Evolutionary conservation across 2,888 invertebrate species (phyloP).

Genomic region (Cheilosia urbana): DNA sequence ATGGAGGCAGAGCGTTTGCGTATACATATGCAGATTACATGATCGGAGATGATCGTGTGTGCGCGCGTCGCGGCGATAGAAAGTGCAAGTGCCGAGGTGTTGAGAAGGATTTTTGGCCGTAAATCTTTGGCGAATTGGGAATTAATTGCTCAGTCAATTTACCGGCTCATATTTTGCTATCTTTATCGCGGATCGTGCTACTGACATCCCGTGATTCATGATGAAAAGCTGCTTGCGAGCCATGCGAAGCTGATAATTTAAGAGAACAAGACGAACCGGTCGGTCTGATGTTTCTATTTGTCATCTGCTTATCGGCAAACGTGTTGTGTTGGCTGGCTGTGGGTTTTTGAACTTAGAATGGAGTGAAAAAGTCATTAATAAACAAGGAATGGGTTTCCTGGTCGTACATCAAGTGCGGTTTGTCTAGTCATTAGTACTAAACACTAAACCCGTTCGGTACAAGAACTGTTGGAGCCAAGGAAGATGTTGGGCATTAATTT

Average conservation of each 20-base stretch:
- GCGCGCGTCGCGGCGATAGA: conserved; percentile 13
- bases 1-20: conserved; percentile 37
- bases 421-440: conserved; percentile 38
- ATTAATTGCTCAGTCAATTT: conserved; percentile 66
- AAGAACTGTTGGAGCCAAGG: not conserved
- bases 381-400: conserved; percentile 38
- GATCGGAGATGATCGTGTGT: conserved; percentile 35
- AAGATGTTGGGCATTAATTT: not conserved
- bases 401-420: conserved; percentile 22
- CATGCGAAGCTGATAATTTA: conserved; percentile 30
- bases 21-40: conserved; percentile 43
- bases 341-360: conserved; percentile 30
- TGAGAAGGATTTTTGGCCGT: conserved; percentile 60
- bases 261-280: conserved; percentile 28
- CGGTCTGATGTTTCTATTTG: conserved; percentile 47
- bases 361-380: conserved; percentile 16
- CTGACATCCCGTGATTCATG: conserved; percentile 66
- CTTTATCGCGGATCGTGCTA: conserved; percentile 61
- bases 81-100: conserved; percentile 66
- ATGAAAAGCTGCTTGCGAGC: conserved; percentile 34
- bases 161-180: conserved; percentile 59
- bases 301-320: conserved; percentile 52
- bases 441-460: not conserved
- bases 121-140: conserved; percentile 48
- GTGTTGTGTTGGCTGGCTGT: conserved; percentile 30